A percentile compares a stretch with the other conserved stretches of the same genome.
These are phyloP conservation scores for Malurus leucopterus DNA, from an alignment of 2,797 vertebrate genomes.

Conservation along the genomic window DNA sequence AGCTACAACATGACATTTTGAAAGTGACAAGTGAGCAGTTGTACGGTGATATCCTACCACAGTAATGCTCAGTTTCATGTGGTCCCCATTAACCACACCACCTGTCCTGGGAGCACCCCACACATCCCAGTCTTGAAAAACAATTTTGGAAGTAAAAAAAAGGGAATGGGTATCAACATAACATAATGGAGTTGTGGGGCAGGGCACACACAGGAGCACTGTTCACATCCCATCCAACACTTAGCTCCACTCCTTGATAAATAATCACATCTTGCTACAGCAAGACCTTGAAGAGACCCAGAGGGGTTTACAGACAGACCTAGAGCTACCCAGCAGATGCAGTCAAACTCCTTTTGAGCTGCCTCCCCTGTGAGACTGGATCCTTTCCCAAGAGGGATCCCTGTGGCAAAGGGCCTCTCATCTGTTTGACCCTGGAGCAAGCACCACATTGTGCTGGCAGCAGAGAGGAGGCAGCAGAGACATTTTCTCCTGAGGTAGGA, in stretches of 20 bases:
- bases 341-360: not conserved
- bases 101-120: not conserved
- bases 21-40: not conserved
- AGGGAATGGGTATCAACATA: not conserved
- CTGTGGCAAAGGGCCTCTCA: not conserved
- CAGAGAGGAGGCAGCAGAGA: not conserved
- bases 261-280: not conserved
- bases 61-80: not conserved
- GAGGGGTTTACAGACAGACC: not conserved
- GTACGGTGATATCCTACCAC: not conserved
- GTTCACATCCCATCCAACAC: not conserved
- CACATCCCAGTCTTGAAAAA: not conserved
- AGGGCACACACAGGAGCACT: not conserved
- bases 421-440: not conserved
- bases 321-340: not conserved
- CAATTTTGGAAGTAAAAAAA: not conserved
- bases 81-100: not conserved
- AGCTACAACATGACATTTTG: not conserved
- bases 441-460: fast-evolving
- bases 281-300: not conserved
- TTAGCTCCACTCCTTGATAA: not conserved
- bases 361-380: not conserved
- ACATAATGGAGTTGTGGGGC: not conserved
- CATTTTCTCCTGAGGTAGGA: not conserved
- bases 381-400: not conserved